Conservation (phyloP, 2,797 vertebrate genomes). For the Mormyrops attenuatus region DNA sequence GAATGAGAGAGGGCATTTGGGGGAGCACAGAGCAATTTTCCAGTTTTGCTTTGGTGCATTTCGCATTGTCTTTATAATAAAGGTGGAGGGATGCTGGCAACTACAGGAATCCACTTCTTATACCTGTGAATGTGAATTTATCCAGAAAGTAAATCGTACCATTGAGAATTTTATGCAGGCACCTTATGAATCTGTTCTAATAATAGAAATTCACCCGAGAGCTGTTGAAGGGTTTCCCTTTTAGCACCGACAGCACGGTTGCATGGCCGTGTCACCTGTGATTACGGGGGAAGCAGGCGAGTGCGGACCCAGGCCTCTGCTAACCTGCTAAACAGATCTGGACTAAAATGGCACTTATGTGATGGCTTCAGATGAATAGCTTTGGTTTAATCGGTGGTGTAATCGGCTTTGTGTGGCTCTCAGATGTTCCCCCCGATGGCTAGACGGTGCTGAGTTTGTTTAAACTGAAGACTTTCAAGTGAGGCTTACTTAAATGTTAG, state of each 20-base stretch:
- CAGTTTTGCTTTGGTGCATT: background rate
- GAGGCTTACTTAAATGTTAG: background rate
- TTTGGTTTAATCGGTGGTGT: constrained; percentile 13
- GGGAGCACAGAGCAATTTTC: background rate
- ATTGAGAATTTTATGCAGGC: background rate
- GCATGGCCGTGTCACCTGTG: background rate
- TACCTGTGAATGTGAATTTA: background rate
- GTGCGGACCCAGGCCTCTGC: background rate
- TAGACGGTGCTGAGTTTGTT: background rate
- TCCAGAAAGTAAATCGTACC: background rate
- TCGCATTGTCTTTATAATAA: background rate
- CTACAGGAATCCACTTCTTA: background rate
- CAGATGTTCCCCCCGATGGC: background rate
- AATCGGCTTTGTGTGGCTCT: constrained; percentile 9
- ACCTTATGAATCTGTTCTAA: background rate
- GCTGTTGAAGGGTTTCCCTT: background rate
- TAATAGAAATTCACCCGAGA: background rate
- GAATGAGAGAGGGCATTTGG: background rate
- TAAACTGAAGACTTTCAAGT: background rate
- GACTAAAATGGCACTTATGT: background rate
- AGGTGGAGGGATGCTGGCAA: background rate
- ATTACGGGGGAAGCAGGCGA: background rate
- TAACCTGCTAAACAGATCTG: background rate
- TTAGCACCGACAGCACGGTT: background rate
- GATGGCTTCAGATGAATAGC: background rate